Conservation (phyloP, 1,140 invertebrate species). For the Polypedilum vanderplanki region DNA sequence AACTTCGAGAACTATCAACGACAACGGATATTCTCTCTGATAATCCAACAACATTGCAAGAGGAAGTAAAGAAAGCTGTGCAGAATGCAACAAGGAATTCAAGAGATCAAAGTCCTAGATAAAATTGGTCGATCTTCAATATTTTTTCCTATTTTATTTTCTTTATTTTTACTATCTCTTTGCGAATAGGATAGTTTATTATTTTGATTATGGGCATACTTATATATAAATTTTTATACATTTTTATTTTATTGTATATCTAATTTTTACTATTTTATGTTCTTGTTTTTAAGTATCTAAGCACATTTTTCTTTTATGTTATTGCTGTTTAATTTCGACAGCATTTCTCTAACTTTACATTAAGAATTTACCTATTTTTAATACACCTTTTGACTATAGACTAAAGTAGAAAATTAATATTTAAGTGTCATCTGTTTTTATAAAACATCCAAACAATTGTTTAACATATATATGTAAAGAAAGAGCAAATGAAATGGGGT, state of each 20-base stretch:
- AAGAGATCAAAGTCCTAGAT: constrained; percentile 5
- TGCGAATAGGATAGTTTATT: neutral
- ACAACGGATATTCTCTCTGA: constrained; percentile 87
- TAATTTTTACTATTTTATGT: neutral
- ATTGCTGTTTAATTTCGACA: too few species aligned
- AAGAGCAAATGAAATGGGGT: too few species aligned
- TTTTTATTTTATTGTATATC: neutral
- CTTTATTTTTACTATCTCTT: too few species aligned
- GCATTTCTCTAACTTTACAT: too few species aligned
- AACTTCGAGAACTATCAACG: constrained; percentile 81
- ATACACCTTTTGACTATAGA: too few species aligned
- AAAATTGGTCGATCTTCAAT: neutral
- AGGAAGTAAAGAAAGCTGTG: constrained; percentile 59
- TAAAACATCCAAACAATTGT: too few species aligned
- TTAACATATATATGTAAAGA: too few species aligned
- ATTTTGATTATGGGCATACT: neutral
- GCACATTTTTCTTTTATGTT: neutral
- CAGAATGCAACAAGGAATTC: neutral
- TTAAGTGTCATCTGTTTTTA: too few species aligned
- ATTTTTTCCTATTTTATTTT: neutral
- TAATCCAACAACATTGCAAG: constrained; percentile 70
- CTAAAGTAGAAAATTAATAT: too few species aligned
- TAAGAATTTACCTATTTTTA: too few species aligned
- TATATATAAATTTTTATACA: neutral
- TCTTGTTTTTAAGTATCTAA: neutral